Base-by-base conservation (phyloP, 2,113 vertebrate genomes). In the Scomber colias region DNA sequence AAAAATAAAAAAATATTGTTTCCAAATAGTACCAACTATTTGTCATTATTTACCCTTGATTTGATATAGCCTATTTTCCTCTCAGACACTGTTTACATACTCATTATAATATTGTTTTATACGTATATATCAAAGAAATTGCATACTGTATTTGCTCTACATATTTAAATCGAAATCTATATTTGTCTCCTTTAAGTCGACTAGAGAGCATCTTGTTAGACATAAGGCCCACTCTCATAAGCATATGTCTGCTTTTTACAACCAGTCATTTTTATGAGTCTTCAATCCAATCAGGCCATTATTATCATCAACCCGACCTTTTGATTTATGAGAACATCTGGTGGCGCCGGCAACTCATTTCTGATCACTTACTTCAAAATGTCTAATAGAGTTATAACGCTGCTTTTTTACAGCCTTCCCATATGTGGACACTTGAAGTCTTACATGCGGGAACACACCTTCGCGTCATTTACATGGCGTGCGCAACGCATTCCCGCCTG, bases 301-400 rank as follows among this genome's bases (percentile, higher is more conserved):
- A 90, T 92, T 93, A 93, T 87, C 87, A 93, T 94, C 89, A 87
- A 75, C 84, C 85, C 77, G 71, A 87, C 79, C 83, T 90, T 82
- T 87, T 90, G 91, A 94, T 93, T 91, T 93, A 91, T 69, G 70
- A 21, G 71, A 90, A 91, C 92, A 93, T 93, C 92, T 95, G 93
- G 64, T 76, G 75, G 61, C 67, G 71, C 61, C 73, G 71, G 62
- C 87, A 83, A 65, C 79, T 79, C 81, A 69, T 87, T 85, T 90
- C 86, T 90, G 80, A 84, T 91, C 86, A 87, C 30, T 87, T 83
- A 74, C 85, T 90, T 86, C 78, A 79, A 86, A 89, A 82, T 82
- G 68, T 82, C 75, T 82, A 64, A 76, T 82, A 63, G 83, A 86
- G 84, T 84, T 91, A 87, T 79, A 66, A 81, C 64, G 19, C 72